A percentile compares a stretch with the other conserved stretches of the same genome.
phyloP scores from a whole-genome alignment of 2,113 vertebrate species.

The Tupaia chinensis region DNA sequence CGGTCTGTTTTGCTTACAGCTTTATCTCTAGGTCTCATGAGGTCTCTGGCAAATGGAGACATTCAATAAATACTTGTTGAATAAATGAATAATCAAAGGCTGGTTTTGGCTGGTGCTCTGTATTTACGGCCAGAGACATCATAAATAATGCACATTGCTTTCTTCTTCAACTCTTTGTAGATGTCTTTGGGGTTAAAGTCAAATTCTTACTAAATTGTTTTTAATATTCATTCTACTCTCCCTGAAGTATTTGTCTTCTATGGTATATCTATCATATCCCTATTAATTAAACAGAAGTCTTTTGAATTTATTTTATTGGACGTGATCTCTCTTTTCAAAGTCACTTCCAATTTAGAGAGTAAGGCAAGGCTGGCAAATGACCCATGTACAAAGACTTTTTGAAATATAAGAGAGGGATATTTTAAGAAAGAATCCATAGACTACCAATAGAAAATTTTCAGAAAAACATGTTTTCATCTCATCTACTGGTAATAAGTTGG shows the following conservation, averaged over 20 bases:
- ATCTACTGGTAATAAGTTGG: not conserved
- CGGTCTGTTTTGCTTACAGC: not conserved
- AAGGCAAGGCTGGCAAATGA: not conserved
- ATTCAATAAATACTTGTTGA: not conserved
- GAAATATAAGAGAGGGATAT: not conserved
- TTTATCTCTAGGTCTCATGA: not conserved
- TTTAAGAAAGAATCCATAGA: not conserved
- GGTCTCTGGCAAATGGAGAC: not conserved
- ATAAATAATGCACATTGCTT: not conserved
- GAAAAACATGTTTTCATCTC: not conserved
- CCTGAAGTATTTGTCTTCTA: not conserved
- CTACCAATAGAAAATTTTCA: not conserved
- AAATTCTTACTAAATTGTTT: slow-evolving; percentile 19
- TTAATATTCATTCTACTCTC: not conserved
- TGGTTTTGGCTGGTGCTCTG: not conserved
- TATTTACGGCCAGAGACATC: not conserved
- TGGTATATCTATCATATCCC: not conserved
- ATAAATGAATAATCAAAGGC: not conserved
- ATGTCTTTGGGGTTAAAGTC: slow-evolving; percentile 36
- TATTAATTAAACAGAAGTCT: not conserved
- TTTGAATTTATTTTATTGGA: slow-evolving; percentile 6
- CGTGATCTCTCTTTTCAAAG: not conserved
- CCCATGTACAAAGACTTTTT: not conserved
- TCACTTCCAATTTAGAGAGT: not conserved
- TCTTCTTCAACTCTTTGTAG: not conserved